Evolutionary conservation across 2,888 invertebrate genomes (phyloP).

Genomic region (Pteria penguin): DNA sequence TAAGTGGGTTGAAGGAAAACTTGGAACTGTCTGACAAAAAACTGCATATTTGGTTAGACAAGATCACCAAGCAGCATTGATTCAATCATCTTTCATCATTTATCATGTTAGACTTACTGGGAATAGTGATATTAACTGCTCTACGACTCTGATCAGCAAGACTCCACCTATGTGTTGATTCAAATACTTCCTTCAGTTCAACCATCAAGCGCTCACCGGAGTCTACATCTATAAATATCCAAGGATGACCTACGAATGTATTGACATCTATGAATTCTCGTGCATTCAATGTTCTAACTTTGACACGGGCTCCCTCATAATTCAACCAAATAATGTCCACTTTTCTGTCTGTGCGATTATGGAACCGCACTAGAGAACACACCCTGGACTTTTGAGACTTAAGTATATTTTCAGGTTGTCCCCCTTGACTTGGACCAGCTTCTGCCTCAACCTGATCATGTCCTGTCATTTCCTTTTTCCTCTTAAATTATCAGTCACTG

Average conservation of each 20-base stretch:
- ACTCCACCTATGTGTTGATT: constrained; percentile 60
- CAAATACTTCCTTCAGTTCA: constrained; percentile 77
- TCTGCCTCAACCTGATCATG: too few relatives aligned
- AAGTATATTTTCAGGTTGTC: constrained; percentile 15
- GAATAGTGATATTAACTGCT: constrained; percentile 67
- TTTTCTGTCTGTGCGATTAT: constrained; percentile 83
- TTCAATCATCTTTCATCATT: too few relatives aligned
- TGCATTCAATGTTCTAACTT: constrained; percentile 84
- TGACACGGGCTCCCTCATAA: constrained; percentile 84
- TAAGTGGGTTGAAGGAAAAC: too few relatives aligned
- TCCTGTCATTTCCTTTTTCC: too few relatives aligned
- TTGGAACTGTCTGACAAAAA: too few relatives aligned
- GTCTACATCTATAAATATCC: constrained; percentile 88
- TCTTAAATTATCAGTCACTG: too few relatives aligned
- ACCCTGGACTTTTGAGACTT: constrained; percentile 58
- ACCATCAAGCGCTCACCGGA: constrained; percentile 86
- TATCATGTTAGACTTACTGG: constrained; percentile 52
- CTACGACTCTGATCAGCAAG: constrained; percentile 56
- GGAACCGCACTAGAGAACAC: constrained; percentile 83
- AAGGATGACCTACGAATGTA: constrained; percentile 90
- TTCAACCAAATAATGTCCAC: constrained; percentile 89
- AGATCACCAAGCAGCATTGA: too few relatives aligned
- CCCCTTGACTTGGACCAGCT: too few relatives aligned
- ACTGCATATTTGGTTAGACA: too few relatives aligned
- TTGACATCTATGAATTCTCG: constrained; percentile 85